Percentiles rank a stretch among this genome's conserved stretches.
Conservation (phyloP, 2,113 vertebrate species). For the Heterotis niloticus region DNA sequence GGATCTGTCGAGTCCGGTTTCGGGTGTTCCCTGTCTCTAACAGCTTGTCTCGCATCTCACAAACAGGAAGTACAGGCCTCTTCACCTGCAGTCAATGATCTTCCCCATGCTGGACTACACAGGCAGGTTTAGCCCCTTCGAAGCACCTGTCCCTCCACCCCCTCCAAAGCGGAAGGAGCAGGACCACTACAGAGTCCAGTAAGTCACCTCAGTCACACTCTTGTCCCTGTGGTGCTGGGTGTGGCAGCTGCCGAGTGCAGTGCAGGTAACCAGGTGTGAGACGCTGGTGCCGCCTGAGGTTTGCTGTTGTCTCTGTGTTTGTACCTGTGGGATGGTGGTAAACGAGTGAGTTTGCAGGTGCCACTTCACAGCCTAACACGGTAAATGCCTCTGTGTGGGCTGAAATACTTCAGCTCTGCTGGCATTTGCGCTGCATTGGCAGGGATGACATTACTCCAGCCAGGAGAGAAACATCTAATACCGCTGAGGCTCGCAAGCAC, state of each 20-base stretch:
- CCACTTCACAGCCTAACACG: no score
- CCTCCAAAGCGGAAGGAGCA: slow-evolving; percentile 37
- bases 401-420: no score
- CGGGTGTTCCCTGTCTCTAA: neutral
- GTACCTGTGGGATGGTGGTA: no score
- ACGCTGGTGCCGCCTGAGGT: neutral
- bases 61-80: slow-evolving; percentile 75
- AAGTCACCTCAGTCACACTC: slow-evolving; percentile 16
- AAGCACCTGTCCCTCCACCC: slow-evolving; percentile 47
- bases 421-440: no score
- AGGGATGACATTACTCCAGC: no score
- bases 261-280: neutral
- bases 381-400: no score
- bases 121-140: slow-evolving; percentile 73
- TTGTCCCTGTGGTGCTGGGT: neutral
- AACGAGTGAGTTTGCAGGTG: no score
- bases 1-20: neutral
- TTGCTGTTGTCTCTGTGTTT: neutral
- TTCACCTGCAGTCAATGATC: slow-evolving; percentile 69
- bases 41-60: slow-evolving; percentile 4
- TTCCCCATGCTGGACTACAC: slow-evolving; percentile 72
- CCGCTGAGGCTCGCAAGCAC: no score
- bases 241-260: neutral
- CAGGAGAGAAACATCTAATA: no score
- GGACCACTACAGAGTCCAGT: slow-evolving; percentile 48